Conservation (phyloP, 2,797 vertebrate genomes). For the Mycteria americana region DNA sequence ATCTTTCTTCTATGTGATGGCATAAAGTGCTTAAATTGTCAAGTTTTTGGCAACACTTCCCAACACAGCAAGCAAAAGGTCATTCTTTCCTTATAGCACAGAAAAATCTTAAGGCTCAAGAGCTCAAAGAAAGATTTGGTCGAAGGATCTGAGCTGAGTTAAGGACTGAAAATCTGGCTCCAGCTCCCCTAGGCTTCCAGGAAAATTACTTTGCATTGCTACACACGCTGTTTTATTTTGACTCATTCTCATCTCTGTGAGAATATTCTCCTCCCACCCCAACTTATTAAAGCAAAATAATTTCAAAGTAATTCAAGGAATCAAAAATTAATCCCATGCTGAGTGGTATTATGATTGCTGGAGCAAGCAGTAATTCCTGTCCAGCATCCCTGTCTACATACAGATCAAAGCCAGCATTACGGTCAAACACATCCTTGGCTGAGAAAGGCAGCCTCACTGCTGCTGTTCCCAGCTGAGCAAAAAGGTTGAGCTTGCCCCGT, state of each 20-base stretch:
- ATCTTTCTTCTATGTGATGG: neutral
- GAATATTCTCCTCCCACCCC: neutral
- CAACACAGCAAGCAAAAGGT: neutral
- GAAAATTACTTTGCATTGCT: neutral
- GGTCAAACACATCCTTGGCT: neutral
- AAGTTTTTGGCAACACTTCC: neutral
- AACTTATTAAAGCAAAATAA: conserved; percentile 14
- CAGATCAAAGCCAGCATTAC: neutral
- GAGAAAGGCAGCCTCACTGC: neutral
- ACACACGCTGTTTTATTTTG: neutral
- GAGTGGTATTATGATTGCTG: conserved; percentile 30
- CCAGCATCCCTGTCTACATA: neutral
- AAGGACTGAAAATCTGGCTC: neutral
- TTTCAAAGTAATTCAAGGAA: conserved; percentile 10
- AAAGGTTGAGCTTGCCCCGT: accelerated
- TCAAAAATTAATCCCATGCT: conserved; percentile 50
- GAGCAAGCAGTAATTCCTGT: conserved; percentile 22
- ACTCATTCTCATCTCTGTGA: neutral
- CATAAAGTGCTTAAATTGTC: neutral
- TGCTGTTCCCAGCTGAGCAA: neutral
- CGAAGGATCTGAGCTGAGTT: neutral
- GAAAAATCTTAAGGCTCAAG: neutral
- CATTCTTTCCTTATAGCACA: neutral
- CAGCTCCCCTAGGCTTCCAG: neutral
- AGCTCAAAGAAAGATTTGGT: neutral